Evolutionary conservation across 2,888 invertebrate species (phyloP), one percentile per base, ranked within the genome.

Genomic region (Pachymerium ferrugineum): DNA sequence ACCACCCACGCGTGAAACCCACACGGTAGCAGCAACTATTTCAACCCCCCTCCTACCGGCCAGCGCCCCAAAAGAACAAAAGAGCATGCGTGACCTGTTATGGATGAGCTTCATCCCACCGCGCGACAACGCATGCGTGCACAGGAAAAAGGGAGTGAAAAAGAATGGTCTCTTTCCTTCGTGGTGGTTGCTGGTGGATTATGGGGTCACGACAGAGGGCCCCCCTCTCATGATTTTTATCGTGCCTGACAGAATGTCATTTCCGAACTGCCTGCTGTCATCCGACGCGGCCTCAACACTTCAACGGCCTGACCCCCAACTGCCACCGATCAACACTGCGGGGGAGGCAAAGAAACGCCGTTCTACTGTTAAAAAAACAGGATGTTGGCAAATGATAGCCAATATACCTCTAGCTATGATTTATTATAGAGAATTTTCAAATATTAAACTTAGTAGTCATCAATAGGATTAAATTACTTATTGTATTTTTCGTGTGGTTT

Each of bases 181-280:
- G 16, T n/a, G 16, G 47, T 19, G 47, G 47, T 54, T 54, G 10
- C 47, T 54, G 47, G 47, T 54, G 47, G 47, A 54, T 54, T 54
- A 54, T 54, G 47, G 47, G 47, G 47, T 54, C 47, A 54, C 47
- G 47, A 54, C 22, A 19, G 14, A 54, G 22, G 22, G 19, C 47
- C 47, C 47, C 47, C 19, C 47, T 54, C 47, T 54, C 47, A 54
- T 54, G 47, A 54, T 54, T 54, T 54, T 54, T 54, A 54, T 54
- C 47, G 47, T 54, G 47, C 47, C 47, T 54, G 47, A 54, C 47
- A 54, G 47, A 54, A 54, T 54, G 47, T 54, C 47, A 54, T 54
- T 54, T 54, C 47, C 47, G 47, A 54, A 54, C 47, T 54, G 47
- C 47, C 47, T 54, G 47, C 47, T 54, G 47, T 54, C 47, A 54